Evolutionary conservation across 2,797 vertebrate genomes (phyloP).

Genomic region (Kryptolebias ocellatus): DNA sequence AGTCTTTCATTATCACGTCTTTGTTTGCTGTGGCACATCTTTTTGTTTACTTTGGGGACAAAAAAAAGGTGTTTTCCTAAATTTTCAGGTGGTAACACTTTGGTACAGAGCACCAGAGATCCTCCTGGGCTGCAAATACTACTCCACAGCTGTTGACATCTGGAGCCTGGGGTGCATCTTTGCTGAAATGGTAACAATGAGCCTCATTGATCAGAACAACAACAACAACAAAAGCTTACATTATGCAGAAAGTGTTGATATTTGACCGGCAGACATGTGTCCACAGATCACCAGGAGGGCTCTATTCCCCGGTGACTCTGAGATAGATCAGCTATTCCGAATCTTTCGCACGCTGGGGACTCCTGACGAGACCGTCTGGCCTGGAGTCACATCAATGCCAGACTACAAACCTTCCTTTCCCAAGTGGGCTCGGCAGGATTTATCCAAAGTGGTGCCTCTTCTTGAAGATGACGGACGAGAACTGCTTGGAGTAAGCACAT

Average conservation of each 20-base stretch:
- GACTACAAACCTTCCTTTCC: slow-evolving; percentile 97
- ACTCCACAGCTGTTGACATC: slow-evolving; percentile 96
- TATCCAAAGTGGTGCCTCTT: slow-evolving; percentile 91
- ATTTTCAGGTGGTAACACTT: slow-evolving; percentile 90
- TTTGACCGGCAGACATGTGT: not conserved
- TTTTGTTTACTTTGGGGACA: not conserved
- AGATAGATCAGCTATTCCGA: slow-evolving; percentile 95
- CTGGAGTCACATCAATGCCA: slow-evolving; percentile 93
- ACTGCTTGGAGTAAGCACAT: slow-evolving; percentile 87
- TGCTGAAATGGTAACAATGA: slow-evolving; percentile 90
- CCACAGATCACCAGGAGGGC: slow-evolving; percentile 90
- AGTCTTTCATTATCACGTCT: not conserved
- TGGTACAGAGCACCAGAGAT: slow-evolving; percentile 98
- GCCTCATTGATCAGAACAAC: not conserved
- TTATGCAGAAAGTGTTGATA: not conserved
- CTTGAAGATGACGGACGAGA: slow-evolving; percentile 93
- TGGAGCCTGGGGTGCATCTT: slow-evolving; percentile 98
- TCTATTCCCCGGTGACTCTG: slow-evolving; percentile 93
- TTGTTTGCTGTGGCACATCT: not conserved
- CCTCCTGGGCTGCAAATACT: slow-evolving; percentile 95
- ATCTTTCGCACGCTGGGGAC: slow-evolving; percentile 96
- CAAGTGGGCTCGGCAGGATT: slow-evolving; percentile 93
- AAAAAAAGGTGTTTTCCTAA: not conserved
- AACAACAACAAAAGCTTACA: no score
- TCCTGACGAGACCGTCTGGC: slow-evolving; percentile 91